A percentile compares a stretch with the other conserved stretches of the same genome.
These are phyloP conservation scores for Ciconia nigra DNA, from an alignment of 2,797 vertebrate species.

Conservation along the genomic window DNA sequence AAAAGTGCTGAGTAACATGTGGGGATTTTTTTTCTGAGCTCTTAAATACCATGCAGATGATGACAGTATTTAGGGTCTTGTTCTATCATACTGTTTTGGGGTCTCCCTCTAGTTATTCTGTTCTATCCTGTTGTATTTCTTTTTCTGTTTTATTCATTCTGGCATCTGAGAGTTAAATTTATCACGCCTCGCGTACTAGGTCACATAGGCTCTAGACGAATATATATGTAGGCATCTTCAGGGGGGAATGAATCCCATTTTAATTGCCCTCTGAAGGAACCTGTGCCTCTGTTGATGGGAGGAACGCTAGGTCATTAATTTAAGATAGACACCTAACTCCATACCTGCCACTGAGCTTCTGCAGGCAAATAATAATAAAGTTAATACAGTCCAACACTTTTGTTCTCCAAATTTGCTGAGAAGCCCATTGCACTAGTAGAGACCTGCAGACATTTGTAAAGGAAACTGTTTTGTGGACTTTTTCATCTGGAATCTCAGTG, in stretches of 20 bases:
- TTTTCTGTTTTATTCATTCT: not conserved
- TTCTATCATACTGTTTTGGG: not conserved
- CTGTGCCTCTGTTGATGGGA: no score
- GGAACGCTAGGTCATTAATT: not conserved
- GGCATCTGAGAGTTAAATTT: not conserved
- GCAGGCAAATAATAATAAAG: no score
- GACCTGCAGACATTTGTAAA: no score
- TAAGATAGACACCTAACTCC: not conserved
- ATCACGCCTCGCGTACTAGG: not conserved
- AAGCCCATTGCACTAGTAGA: no score
- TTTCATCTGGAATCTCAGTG: no score
- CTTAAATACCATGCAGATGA: not conserved
- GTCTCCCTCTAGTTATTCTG: not conserved
- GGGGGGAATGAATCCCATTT: not conserved
- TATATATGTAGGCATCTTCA: not conserved
- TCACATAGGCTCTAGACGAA: no score
- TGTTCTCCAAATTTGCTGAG: no score
- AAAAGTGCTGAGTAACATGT: not conserved
- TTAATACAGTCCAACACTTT: not conserved
- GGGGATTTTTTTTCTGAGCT: not conserved
- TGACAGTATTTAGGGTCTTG: not conserved
- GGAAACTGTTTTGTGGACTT: no score
- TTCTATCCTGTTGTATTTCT: not conserved
- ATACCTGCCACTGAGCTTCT: not conserved
- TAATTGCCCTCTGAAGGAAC: not conserved